Base-by-base conservation (phyloP, 2,797 vertebrate species). In the Staurois parvus region DNA sequence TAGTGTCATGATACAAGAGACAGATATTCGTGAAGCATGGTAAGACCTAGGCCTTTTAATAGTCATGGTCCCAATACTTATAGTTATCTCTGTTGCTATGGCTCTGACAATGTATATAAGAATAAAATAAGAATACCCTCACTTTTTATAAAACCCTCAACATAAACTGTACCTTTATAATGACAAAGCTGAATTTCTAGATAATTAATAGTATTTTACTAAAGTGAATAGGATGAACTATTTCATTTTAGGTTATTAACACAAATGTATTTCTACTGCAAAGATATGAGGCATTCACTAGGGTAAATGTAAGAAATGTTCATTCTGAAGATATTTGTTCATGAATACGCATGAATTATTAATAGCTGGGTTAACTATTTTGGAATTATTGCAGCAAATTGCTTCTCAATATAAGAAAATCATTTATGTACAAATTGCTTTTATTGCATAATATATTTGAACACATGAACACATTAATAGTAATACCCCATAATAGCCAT, bases 341-440 rank as follows among this genome's bases (percentile, higher is more conserved):
- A 64, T 74, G 52, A 40, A 48, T 52, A 42, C 48, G 56, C 29
- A 30, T 74, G 52, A 74, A 74, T 79, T 66, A 66, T 37, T 45
- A 74, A 59, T 13, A 15, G 37, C 37, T 45, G 9, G 42, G 45
- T 82, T 45, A 66, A 74, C 26, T 13, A 29, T 59, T 40, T 42
- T 64, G 74, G 4, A 74, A 74, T 45, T 45, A 45, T 45, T 75
- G 40, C 37, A 73, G n/a, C 28, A 28, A 82, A 74, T 82, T 34
- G 30, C 69, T 45, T 74, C n/a, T 66, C 37, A 62, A 28, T 73
- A 64, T 72, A 81, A 29, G 24, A 73, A 59, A 59, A 29, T 69
- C 32, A 32, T 79, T 64, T 66, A 69, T 83, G 64, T 69, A n/a
- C 42, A 26, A n/a, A 59, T 40, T 62, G 26, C 34, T 70, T 72